Base-by-base conservation (phyloP, 2,797 vertebrate species). In the Mionectes olivaceus region DNA sequence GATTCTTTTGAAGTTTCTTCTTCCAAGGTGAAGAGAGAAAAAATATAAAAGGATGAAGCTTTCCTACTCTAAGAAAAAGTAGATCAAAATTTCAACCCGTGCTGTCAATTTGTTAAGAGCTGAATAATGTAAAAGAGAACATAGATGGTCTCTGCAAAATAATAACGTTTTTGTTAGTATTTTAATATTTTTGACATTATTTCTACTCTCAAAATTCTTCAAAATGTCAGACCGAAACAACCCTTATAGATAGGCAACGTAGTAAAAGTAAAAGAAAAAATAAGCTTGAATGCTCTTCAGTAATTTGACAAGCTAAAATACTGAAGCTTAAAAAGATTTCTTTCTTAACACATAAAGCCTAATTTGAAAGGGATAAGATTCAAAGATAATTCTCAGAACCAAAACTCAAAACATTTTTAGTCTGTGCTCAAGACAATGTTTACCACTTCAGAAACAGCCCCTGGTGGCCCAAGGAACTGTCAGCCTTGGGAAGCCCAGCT, bases 301-400 rank as follows among this genome's bases (percentile, higher is more conserved):
- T 60, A 82, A 79, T 73, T 61, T 84, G 33, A 81, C n/a, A 81
- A 89, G 30, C 11, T 78, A 46, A 78, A 78, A 57, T 64, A 41
- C 4, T 43, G 55, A 74, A 69, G n/a, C 19, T 53, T 61, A 27
- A 65, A 82, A 82, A 56, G 25, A 49, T 64, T 68, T 44, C 5
- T 46, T 75, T 69, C 28, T 87, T 59, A 56, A 49, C 4, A 18
- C 7, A 3, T 14, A 67, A 92, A 86, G 8, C 8, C 90, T 79
- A 39, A 61, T 85, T 91, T 70, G 24, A 85, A 93, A 77, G 19
- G n/a, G 13, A 19, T 65, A 80, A 46, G 19, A 65, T 39, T 85
- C 11, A 56, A 52, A 78, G 47, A 30, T 57, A 63, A 67, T 69
- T 94, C 87, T 92, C 63, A 83, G 53, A 65, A 82, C 23, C 12